Base-by-base conservation (phyloP, 2,113 vertebrate genomes). In the Sylvietta virens region DNA sequence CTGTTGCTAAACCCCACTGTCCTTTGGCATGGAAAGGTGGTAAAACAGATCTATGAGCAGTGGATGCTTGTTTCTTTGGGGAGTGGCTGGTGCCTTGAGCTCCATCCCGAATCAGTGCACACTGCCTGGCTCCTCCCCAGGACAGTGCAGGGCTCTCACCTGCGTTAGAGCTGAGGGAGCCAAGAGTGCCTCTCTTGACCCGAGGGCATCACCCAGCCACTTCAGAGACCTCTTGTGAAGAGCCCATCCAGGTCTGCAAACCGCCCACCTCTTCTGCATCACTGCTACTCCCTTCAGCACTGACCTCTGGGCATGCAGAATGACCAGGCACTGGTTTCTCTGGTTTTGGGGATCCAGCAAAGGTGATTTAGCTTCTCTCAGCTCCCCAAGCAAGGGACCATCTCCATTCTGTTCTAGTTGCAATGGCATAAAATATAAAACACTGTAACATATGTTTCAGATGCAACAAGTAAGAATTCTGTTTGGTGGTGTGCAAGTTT, bases 261-360 rank as follows among this genome's bases (percentile, higher is more conserved):
- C 56, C 74, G 26, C 18, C 37, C 20, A 7, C 0, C 0, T 71
- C 48, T n/a, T n/a, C n/a, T n/a, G 37, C 20, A 76, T 39, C 4
- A 0, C 53, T n/a, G 12, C 37, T 60, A 1, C 28, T 67, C 58
- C 50, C 6, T 23, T 91, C 23, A 80, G n/a, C 42, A 20, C 30
- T 69, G 39, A 58, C 26, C 31, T 86, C 57, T 77, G 80, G 76
- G n/a, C 42, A 16, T 35, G 45, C 58, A 66, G 69, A 81, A 65
- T 65, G 45, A 54, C 62, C 83, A 39, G 64, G 66, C 71, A 42
- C 20, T 45, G 10, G 4, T 81, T 70, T 57, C 50, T 65, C 42
- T 86, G 74, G 7, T 62, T 95, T 42, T 51, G 23, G 17, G 26
- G 7, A 42, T 31, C 31, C 72, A 24, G 31, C 23, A 65, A 48